phyloP scores from a whole-genome alignment of 2,888 invertebrate genomes.

The Parapristionchus giblindavisi region DNA sequence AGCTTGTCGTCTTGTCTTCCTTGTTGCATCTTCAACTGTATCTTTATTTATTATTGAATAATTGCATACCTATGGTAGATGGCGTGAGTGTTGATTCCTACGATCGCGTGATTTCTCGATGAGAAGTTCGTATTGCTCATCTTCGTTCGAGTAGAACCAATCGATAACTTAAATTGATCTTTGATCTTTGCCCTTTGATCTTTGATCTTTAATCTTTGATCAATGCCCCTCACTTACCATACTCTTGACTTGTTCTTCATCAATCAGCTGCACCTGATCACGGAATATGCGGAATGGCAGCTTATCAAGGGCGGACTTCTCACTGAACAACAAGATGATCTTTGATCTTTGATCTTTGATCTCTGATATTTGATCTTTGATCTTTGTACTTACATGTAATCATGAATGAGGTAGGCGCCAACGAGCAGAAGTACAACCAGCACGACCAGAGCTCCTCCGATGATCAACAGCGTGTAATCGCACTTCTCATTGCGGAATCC shows the following conservation, averaged over 20 bases:
- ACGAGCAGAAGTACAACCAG: neutral
- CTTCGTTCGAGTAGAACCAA: conserved; percentile 58
- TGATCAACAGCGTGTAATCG: conserved; percentile 58
- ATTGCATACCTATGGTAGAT: conserved; percentile 53
- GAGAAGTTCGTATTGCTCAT: conserved; percentile 57
- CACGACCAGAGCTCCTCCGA: conserved; percentile 44
- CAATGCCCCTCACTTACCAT: conserved; percentile 42
- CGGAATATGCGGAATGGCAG: conserved; percentile 56
- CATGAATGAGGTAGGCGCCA: neutral
- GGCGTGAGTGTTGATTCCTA: conserved; percentile 61
- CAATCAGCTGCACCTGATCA: conserved; percentile 55
- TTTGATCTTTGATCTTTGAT: no score
- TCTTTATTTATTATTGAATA: no score
- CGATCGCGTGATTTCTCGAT: conserved; percentile 62
- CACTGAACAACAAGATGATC: conserved; percentile 45
- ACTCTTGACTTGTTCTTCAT: conserved; percentile 57
- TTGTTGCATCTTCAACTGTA: no score
- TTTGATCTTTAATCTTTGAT: neutral
- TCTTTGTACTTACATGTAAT: neutral
- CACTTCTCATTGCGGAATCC: conserved; percentile 59
- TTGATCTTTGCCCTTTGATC: neutral
- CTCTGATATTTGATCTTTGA: neutral
- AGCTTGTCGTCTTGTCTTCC: no score
- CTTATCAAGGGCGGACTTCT: conserved; percentile 52
- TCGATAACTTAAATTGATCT: conserved; percentile 44